Evolutionary conservation across 2,113 vertebrate genomes (phyloP).

Genomic region (Microcebus murinus): DNA sequence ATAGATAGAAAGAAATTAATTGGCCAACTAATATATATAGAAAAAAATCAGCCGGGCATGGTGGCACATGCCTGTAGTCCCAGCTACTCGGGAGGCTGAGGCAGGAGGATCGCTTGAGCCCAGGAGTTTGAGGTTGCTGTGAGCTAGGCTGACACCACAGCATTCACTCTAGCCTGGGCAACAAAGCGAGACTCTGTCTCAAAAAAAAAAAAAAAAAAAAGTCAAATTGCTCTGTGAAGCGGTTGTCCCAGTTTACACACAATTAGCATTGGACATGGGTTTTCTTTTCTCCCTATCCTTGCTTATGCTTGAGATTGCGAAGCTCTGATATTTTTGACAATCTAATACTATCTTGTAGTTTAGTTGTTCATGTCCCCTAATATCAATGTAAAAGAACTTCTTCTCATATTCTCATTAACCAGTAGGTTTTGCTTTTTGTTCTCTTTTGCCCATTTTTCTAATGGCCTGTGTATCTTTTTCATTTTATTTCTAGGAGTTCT

Average conservation of each 20-base stretch:
- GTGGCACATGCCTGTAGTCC: too few species aligned
- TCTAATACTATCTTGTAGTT: background rate
- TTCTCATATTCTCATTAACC: background rate
- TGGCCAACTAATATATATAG: too few species aligned
- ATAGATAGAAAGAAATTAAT: too few species aligned
- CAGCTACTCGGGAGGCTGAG: too few species aligned
- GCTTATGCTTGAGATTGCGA: background rate
- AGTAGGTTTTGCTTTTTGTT: background rate
- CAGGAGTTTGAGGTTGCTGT: too few species aligned
- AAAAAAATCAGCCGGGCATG: too few species aligned
- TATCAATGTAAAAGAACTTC: background rate
- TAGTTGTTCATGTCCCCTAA: background rate
- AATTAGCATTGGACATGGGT: background rate
- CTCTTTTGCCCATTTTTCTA: background rate
- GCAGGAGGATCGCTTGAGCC: too few species aligned
- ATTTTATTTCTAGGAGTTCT: background rate
- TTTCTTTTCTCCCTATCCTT: background rate
- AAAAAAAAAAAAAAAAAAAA: too few species aligned
- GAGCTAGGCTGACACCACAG: too few species aligned
- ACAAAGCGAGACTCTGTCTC: too few species aligned
- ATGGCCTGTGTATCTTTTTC: background rate
- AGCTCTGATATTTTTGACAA: background rate
- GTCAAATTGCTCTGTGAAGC: too few species aligned
- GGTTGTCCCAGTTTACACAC: background rate
- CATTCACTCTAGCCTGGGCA: too few species aligned